Conservation (phyloP, 2,797 vertebrate species). For the Syngnathus acus region DNA sequence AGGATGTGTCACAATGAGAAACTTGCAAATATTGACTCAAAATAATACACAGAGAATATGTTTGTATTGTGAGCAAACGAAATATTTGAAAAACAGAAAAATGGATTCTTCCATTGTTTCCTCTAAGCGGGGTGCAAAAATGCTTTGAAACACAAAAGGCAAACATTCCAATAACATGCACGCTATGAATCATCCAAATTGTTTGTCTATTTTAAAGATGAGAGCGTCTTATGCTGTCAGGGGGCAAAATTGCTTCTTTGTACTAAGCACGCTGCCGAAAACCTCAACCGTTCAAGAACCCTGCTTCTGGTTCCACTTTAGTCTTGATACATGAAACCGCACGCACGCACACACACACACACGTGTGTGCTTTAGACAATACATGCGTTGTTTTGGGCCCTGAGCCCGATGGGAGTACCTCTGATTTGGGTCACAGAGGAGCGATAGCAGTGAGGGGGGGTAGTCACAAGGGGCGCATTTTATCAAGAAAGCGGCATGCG, state of each 20-base stretch:
- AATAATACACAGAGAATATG: no score
- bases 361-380: constrained; percentile 51
- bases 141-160: neutral
- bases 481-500: constrained; percentile 56
- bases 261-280: constrained; percentile 37
- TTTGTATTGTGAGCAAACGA: no score
- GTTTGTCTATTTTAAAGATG: neutral
- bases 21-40: neutral
- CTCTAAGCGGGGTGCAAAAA: neutral
- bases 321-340: constrained; percentile 52
- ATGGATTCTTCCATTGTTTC: neutral
- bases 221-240: neutral
- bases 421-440: constrained; percentile 28
- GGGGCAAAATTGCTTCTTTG: constrained; percentile 29
- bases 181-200: neutral
- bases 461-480: constrained; percentile 15
- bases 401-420: constrained; percentile 21
- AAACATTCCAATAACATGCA: neutral
- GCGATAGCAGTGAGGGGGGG: constrained; percentile 2
- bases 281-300: constrained; percentile 40
- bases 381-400: constrained; percentile 44
- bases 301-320: constrained; percentile 63
- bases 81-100: neutral
- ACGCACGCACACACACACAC: constrained; percentile 10
- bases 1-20: neutral